These are phyloP conservation scores for Athrips mouffetella DNA, from an alignment of 2,888 invertebrate species.

Conservation along the genomic window DNA sequence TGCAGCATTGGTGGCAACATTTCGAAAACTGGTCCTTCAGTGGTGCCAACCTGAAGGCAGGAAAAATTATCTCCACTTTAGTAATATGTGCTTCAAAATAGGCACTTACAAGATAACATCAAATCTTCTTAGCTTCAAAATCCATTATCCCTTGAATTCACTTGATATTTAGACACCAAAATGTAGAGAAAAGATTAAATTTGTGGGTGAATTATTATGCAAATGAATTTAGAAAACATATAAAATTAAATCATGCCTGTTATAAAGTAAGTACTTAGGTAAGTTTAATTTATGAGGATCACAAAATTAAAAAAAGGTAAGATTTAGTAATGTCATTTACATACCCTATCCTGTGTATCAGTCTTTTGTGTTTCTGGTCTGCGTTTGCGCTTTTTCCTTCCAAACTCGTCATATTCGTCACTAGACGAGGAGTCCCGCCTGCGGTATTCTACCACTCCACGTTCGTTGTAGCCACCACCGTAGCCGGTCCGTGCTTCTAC, in stretches of 20 bases:
- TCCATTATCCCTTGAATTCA: conserved; percentile 62
- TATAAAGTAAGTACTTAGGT: not conserved
- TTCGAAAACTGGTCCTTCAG: conserved; percentile 74
- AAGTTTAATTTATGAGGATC: not conserved
- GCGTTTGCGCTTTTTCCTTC: conserved; percentile 80
- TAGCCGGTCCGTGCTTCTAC: conserved; percentile 87
- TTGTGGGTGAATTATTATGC: conserved; percentile 15
- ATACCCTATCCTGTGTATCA: conserved; percentile 45
- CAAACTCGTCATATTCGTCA: conserved; percentile 98
- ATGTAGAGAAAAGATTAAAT: conserved; percentile 22
- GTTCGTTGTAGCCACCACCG: conserved; percentile 96
- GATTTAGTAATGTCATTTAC: conserved; percentile 15
- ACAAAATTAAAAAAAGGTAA: not conserved
- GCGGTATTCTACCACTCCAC: conserved; percentile 97
- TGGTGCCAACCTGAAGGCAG: conserved; percentile 79
- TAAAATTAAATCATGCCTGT: not conserved
- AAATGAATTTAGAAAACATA: not conserved
- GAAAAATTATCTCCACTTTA: conserved; percentile 79
- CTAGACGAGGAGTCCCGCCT: conserved; percentile 91
- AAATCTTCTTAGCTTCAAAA: conserved; percentile 71
- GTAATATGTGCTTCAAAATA: conserved; percentile 71
- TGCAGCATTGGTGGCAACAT: conserved; percentile 71
- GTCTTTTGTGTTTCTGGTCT: conserved; percentile 27
- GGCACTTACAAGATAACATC: conserved; percentile 47
- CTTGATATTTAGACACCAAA: conserved; percentile 11